Evolutionary conservation across 1,140 invertebrate species (phyloP).

Genomic region (Aplysia californica): DNA sequence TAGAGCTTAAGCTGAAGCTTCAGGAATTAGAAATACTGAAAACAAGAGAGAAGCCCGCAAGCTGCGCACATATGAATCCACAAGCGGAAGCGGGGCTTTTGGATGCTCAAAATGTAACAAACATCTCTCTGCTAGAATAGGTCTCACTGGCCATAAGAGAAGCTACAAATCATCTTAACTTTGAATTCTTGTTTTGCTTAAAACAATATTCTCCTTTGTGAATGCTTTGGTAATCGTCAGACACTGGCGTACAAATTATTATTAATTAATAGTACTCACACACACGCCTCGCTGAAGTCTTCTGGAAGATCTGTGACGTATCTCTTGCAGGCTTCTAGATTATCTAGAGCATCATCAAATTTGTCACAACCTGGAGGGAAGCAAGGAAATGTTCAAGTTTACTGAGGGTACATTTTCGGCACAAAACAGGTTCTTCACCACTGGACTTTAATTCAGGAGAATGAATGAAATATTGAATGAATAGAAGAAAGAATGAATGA

Average conservation of each 20-base stretch:
- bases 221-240: not conserved
- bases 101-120: not conserved
- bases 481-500: no score
- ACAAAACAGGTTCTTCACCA: no score
- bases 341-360: conserved; percentile 32
- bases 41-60: no score
- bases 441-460: no score
- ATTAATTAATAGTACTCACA: conserved; percentile 22
- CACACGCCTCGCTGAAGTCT: conserved; percentile 33
- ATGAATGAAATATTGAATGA: no score
- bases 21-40: no score
- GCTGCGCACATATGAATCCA: no score
- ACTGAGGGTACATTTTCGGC: no score
- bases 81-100: not conserved
- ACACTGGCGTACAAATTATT: not conserved
- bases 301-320: conserved; percentile 35
- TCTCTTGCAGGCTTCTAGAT: conserved; percentile 33
- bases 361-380: conserved; percentile 37
- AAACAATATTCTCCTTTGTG: no score
- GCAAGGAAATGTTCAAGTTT: no score
- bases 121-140: not conserved
- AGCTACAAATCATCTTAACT: not conserved
- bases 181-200: no score
- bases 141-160: not conserved
- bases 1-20: not conserved